Base-by-base conservation (phyloP, 2,797 vertebrate genomes). In the Sebastes taczanowskii region DNA sequence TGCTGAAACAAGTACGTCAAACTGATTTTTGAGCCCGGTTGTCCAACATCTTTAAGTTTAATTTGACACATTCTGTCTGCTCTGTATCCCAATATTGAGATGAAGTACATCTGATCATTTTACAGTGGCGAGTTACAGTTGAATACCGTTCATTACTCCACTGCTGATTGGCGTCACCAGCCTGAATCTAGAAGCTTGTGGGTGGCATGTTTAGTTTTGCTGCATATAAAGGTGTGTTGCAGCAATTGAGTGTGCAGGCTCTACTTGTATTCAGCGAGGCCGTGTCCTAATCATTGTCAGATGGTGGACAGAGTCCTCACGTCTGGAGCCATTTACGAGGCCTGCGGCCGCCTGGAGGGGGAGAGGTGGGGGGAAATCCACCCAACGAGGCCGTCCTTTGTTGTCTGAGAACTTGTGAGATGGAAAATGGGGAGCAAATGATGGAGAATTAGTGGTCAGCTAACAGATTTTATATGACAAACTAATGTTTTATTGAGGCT, bases 211-310 rank as follows among this genome's bases (percentile, higher is more conserved):
- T 93, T 89, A 68, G 81, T 61, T 92, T 88, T 81, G 80, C 83
- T 78, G 78, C 82, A 77, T 88, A 86, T 89, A 87, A 93, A 92
- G 92, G 91, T 92, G 91, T 82, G 83, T 66, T 87, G 80, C 79
- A 77, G 88, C 86, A 88, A 89, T 85, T 84, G 88, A 88, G 88
- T 88, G 77, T 71, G 86, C 80, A 83, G 80, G 69, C 84, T 88
- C 71, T 62, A 71, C 87, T 86, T 67, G 83, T 83, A 82, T 90
- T 87, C 77, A 58, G 30, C 7, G 11, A 84, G 86, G 77, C 91
- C 80, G 16, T n/a, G 69, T 90, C 82, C 84, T 94, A 95, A 95
- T 94, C 91, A 93, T 83, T 91, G 83, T 95, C 94, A 95, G 92
- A 95, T 95, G 94, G 92, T 74, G 90, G 85, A 87, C 88, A 88